phyloP scores from a whole-genome alignment of 1,140 invertebrate species.

The Caenorhabditis latens region DNA sequence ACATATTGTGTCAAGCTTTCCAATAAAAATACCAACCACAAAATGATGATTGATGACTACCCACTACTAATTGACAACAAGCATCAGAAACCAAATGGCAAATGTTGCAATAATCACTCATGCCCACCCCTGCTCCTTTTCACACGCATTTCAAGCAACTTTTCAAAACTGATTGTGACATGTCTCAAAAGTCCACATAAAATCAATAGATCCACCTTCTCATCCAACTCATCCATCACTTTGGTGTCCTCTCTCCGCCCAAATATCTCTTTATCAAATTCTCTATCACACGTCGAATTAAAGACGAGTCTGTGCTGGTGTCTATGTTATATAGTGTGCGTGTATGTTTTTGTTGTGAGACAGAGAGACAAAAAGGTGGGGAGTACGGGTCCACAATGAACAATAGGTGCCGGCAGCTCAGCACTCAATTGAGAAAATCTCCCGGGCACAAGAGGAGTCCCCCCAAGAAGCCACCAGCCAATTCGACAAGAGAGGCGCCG shows the following conservation, averaged over 20 bases:
- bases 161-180: slow-evolving; percentile 12
- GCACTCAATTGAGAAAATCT: slow-evolving; percentile 24
- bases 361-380: slow-evolving; percentile 23
- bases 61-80: slow-evolving; percentile 2
- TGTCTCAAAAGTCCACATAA: slow-evolving; percentile 39
- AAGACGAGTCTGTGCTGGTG: neutral
- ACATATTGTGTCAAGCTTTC: too few relatives aligned
- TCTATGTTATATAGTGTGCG: neutral
- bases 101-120: neutral
- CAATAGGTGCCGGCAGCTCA: slow-evolving; percentile 36
- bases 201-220: slow-evolving; percentile 36
- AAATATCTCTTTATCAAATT: slow-evolving; percentile 20
- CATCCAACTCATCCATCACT: slow-evolving; percentile 52
- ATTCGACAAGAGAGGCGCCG: slow-evolving; percentile 8
- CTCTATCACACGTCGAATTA: slow-evolving; percentile 50
- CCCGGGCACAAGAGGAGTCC: neutral
- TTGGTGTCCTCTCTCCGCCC: slow-evolving; percentile 7
- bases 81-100: neutral
- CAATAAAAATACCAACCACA: neutral
- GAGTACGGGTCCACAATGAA: slow-evolving; percentile 47
- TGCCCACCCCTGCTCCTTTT: slow-evolving; percentile 11
- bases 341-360: slow-evolving; percentile 47
- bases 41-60: slow-evolving; percentile 14
- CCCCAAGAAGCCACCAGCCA: neutral
- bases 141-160: slow-evolving; percentile 34